Evolutionary conservation across 2,113 vertebrate genomes (phyloP).

Genomic region (Notechis scutatus): DNA sequence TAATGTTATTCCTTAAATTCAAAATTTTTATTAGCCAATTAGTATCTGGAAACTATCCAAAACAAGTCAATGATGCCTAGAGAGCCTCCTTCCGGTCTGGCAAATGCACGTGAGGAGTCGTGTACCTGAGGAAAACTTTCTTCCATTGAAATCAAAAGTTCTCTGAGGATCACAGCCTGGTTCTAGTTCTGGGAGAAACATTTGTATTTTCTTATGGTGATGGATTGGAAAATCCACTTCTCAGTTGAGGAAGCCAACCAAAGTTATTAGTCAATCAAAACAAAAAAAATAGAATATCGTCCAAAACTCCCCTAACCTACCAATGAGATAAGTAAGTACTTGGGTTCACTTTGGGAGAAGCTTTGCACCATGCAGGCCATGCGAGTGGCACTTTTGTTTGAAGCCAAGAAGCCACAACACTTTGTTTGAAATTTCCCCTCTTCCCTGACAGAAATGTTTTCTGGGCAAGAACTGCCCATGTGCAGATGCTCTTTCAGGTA

Average conservation of each 20-base stretch:
- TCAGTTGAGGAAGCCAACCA: neutral
- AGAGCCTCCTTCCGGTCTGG: neutral
- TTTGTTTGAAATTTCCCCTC: neutral
- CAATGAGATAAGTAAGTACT: neutral
- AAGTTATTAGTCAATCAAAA: neutral
- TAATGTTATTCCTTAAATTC: neutral
- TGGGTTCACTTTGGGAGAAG: neutral
- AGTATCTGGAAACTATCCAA: neutral
- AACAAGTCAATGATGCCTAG: neutral
- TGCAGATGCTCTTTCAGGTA: neutral
- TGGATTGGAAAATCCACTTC: neutral
- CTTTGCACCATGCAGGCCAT: neutral
- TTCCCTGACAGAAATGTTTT: neutral
- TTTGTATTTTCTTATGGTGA: neutral
- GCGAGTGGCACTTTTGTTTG: neutral
- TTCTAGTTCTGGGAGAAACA: neutral
- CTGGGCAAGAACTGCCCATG: neutral
- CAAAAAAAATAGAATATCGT: neutral
- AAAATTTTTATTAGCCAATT: neutral
- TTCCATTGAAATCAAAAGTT: neutral
- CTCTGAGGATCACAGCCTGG: neutral
- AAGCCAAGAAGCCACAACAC: neutral
- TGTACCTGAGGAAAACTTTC: neutral
- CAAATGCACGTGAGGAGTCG: neutral
- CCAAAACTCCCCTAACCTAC: neutral